A percentile compares a stretch with the other conserved stretches of the same genome.
Conservation (phyloP, 2,888 invertebrate species). For the Caenorhabditis zanzibari region DNA sequence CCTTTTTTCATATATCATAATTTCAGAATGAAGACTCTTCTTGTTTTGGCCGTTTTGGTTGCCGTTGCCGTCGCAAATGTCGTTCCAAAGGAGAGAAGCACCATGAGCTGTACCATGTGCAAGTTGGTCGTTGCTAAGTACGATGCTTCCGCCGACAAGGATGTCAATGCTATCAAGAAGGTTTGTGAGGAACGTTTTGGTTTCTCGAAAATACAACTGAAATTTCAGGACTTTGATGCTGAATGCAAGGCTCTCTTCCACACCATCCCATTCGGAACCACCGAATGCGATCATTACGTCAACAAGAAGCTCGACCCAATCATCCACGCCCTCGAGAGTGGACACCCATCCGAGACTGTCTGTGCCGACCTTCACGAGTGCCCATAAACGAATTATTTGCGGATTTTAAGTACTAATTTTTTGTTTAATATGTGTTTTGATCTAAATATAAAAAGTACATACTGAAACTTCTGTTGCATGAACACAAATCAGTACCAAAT, state of each 20-base stretch:
- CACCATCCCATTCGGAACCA: constrained; percentile 68
- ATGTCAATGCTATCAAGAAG: constrained; percentile 63
- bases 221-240: constrained; percentile 64
- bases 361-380: constrained; percentile 68
- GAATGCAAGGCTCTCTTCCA: constrained; percentile 72
- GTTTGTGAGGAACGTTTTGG: constrained; percentile 26
- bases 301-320: constrained; percentile 70
- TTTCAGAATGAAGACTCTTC: constrained; percentile 62
- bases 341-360: constrained; percentile 72
- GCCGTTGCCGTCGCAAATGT: constrained; percentile 60
- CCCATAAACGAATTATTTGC: constrained; percentile 22
- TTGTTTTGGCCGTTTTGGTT: constrained; percentile 56
- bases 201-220: background rate
- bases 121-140: constrained; percentile 67
- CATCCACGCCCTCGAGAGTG: constrained; percentile 71
- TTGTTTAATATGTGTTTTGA: constrained; percentile 2
- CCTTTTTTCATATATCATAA: background rate
- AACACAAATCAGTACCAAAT: too few relatives aligned
- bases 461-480: too few relatives aligned
- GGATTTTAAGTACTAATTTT: background rate
- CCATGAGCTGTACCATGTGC: constrained; percentile 68
- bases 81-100: constrained; percentile 57
- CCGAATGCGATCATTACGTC: constrained; percentile 68
- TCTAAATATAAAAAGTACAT: too few relatives aligned
- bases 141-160: constrained; percentile 67